Conservation (phyloP, 2,888 invertebrate species). For the Disparrhopalites patrizii region DNA sequence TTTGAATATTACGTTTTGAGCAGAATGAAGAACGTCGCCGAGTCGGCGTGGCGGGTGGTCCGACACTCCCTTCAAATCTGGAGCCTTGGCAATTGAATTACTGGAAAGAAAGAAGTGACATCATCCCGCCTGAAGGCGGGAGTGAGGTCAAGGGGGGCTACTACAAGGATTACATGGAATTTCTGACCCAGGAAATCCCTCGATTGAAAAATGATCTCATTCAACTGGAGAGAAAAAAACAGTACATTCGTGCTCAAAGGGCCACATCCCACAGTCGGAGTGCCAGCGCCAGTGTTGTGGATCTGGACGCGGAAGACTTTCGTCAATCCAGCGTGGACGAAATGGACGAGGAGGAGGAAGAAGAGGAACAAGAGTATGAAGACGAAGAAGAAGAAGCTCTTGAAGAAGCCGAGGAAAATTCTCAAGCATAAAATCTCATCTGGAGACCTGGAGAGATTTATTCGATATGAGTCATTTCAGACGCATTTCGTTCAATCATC, state of each 20-base stretch:
- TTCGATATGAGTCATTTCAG: too few relatives aligned
- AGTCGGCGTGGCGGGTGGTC: conserved; percentile 11
- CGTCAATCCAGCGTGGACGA: conserved; percentile 12
- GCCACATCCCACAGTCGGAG: conserved; percentile 22
- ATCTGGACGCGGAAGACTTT: conserved; percentile 23
- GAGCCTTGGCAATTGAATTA: conserved; percentile 33
- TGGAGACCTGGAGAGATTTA: too few relatives aligned
- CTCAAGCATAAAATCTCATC: too few relatives aligned
- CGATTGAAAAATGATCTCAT: conserved; percentile 33
- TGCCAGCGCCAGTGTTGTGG: conserved; percentile 22
- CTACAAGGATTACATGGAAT: conserved; percentile 40
- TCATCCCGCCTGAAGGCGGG: not conserved
- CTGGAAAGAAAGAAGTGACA: conserved; percentile 19
- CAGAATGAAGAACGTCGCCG: conserved; percentile 24
- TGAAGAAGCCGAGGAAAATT: not conserved
- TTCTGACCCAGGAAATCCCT: conserved; percentile 40
- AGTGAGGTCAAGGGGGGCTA: conserved; percentile 29
- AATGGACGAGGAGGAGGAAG: conserved; percentile 7
- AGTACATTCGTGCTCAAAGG: conserved; percentile 23
- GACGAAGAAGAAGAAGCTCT: conserved; percentile 20
- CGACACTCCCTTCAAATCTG: not conserved
- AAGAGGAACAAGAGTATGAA: conserved; percentile 17
- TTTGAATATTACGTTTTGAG: too few relatives aligned
- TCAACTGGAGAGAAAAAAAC: conserved; percentile 34
- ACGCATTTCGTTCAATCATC: too few relatives aligned